Percentiles rank a stretch among this genome's conserved stretches.
Evolutionary conservation across 2,113 vertebrate genomes (phyloP).

Genomic region (Rhizomys pruinosus): DNA sequence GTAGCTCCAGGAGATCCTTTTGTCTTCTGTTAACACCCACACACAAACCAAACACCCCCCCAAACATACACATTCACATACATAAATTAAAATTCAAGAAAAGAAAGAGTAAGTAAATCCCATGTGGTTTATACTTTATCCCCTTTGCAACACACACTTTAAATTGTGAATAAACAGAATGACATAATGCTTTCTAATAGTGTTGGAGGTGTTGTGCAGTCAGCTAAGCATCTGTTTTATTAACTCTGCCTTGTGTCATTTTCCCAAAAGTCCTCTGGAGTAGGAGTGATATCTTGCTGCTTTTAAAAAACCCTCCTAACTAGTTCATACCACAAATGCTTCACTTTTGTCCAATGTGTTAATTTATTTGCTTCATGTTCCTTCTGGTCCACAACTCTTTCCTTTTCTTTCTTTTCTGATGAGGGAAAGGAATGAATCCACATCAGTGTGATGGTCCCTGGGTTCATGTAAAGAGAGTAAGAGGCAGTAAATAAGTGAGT

Average conservation of each 20-base stretch:
- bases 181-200: conserved; percentile 6
- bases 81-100: not conserved
- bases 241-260: conserved; percentile 43
- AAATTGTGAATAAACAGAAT: not conserved
- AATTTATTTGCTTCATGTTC: not conserved
- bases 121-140: not conserved
- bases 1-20: not conserved
- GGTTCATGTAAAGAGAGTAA: conserved; percentile 75
- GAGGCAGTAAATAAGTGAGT: conserved; percentile 77
- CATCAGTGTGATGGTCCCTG: conserved; percentile 65
- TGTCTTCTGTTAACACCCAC: too few relatives aligned
- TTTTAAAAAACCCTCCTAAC: not conserved
- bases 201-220: not conserved
- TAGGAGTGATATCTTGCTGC: conserved; percentile 58
- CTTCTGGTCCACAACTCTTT: conserved; percentile 69
- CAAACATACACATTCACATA: not conserved
- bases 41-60: not conserved
- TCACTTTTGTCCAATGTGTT: not conserved
- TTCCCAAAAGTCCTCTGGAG: conserved; percentile 70
- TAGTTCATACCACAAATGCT: not conserved
- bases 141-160: not conserved
- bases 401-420: not conserved
- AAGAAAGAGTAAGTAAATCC: not conserved
- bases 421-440: conserved; percentile 43
- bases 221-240: not conserved